Percentiles rank a stretch among this genome's conserved stretches.
Evolutionary conservation across 2,113 vertebrate species (phyloP).

Genomic region (Oncorhynchus clarkii): DNA sequence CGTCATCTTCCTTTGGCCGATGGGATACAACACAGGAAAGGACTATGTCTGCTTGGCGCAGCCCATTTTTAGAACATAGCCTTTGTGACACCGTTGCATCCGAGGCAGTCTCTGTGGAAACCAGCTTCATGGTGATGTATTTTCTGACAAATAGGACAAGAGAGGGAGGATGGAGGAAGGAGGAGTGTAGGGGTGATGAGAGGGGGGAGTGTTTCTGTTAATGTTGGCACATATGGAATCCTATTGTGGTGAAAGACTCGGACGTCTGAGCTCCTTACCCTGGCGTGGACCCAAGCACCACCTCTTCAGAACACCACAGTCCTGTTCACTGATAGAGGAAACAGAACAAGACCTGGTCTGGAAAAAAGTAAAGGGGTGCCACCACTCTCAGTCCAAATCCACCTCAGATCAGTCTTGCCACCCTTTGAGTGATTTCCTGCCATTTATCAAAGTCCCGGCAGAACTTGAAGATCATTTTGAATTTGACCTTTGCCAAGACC

Average conservation of each 20-base stretch:
- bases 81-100: conserved; percentile 27
- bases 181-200: not conserved
- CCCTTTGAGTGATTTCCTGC: too few relatives aligned
- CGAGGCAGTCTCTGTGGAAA: conserved; percentile 28
- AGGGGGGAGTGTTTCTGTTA: conserved; percentile 19
- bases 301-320: not conserved
- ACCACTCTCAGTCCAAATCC: too few relatives aligned
- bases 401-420: too few relatives aligned
- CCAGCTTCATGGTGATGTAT: conserved; percentile 10
- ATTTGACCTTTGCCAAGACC: too few relatives aligned
- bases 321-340: not conserved
- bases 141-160: conserved; percentile 37
- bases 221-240: not conserved
- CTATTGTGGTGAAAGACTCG: conserved; percentile 23
- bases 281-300: conserved; percentile 19
- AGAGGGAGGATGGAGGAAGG: not conserved
- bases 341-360: too few relatives aligned
- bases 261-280: conserved; percentile 12
- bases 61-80: too few relatives aligned
- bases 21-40: too few relatives aligned
- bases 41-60: too few relatives aligned
- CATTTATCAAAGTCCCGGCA: too few relatives aligned
- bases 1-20: too few relatives aligned
- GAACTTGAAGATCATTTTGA: too few relatives aligned
- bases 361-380: too few relatives aligned